Evolutionary conservation across 2,797 vertebrate species (phyloP).

Genomic region (Bucorvus abyssinicus): DNA sequence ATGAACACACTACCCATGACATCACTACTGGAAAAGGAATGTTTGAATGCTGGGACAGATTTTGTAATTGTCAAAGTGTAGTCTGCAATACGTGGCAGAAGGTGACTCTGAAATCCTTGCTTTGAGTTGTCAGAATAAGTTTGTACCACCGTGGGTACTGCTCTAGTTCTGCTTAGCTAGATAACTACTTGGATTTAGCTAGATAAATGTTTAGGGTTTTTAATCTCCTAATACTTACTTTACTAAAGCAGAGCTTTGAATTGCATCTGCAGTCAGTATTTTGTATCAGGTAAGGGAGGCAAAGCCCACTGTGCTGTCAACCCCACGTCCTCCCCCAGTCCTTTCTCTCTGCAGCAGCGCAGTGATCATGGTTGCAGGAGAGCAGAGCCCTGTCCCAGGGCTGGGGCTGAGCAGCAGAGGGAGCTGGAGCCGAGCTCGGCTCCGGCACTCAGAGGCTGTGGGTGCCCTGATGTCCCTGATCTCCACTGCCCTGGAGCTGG

Average conservation of each 20-base stretch:
- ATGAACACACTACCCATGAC: background rate
- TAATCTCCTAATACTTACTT: background rate
- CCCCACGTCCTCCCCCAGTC: fast-evolving
- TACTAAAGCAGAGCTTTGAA: background rate
- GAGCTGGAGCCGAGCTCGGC: constrained; percentile 46
- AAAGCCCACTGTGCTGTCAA: background rate
- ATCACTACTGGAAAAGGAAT: background rate
- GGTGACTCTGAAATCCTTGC: background rate
- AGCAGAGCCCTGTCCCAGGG: background rate
- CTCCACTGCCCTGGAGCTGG: background rate
- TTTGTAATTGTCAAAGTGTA: background rate
- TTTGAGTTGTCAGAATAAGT: background rate
- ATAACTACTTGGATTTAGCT: background rate
- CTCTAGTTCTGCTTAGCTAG: background rate
- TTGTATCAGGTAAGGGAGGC: background rate
- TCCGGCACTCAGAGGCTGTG: fast-evolving
- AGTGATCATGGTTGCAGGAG: background rate
- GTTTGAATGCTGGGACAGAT: background rate
- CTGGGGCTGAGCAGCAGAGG: constrained; percentile 58
- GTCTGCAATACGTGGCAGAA: background rate
- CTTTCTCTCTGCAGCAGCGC: too few relatives aligned
- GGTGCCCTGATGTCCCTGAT: background rate
- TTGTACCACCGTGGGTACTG: background rate
- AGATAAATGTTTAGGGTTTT: background rate
- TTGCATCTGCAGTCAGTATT: background rate